These are phyloP conservation scores for Temnothorax rugatulus DNA, from an alignment of 2,888 invertebrate genomes.

Conservation along the genomic window DNA sequence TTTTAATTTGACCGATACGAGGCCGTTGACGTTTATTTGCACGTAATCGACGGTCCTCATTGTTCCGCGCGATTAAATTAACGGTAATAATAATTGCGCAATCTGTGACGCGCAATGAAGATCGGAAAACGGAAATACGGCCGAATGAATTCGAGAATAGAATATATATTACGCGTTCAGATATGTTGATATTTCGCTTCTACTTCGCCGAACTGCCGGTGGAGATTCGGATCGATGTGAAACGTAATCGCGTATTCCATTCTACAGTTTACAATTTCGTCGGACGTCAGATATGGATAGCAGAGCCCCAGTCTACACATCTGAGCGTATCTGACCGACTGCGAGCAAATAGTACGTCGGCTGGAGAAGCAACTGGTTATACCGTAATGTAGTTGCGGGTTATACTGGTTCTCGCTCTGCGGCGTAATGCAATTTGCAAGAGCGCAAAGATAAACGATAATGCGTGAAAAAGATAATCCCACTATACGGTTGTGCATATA, in stretches of 20 bases:
- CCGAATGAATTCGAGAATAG: slow-evolving; percentile 4
- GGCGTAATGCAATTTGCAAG: slow-evolving; percentile 53
- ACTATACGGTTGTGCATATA: not conserved
- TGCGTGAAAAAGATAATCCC: slow-evolving; percentile 41
- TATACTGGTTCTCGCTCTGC: not conserved
- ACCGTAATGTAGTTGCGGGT: slow-evolving; percentile 38
- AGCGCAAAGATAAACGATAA: slow-evolving; percentile 55
- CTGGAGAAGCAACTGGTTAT: slow-evolving; percentile 57
- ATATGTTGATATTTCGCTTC: slow-evolving; percentile 32
- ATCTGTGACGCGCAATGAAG: slow-evolving; percentile 18
- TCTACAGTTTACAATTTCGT: slow-evolving; percentile 36
- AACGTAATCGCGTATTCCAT: slow-evolving; percentile 36
- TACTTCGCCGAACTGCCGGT: not conserved
- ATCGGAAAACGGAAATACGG: not conserved
- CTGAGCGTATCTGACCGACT: slow-evolving; percentile 31
- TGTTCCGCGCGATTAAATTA: slow-evolving; percentile 47
- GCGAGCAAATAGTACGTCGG: slow-evolving; percentile 49
- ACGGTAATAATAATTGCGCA: slow-evolving; percentile 47
- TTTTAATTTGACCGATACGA: slow-evolving; percentile 38
- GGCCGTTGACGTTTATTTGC: slow-evolving; percentile 49
- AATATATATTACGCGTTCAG: not conserved
- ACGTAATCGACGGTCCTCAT: slow-evolving; percentile 36
- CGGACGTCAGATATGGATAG: slow-evolving; percentile 38
- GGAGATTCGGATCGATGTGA: slow-evolving; percentile 20
- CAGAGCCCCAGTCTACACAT: slow-evolving; percentile 13